Base-by-base conservation (phyloP, 2,888 invertebrate species). In the Phorcus lineatus region DNA sequence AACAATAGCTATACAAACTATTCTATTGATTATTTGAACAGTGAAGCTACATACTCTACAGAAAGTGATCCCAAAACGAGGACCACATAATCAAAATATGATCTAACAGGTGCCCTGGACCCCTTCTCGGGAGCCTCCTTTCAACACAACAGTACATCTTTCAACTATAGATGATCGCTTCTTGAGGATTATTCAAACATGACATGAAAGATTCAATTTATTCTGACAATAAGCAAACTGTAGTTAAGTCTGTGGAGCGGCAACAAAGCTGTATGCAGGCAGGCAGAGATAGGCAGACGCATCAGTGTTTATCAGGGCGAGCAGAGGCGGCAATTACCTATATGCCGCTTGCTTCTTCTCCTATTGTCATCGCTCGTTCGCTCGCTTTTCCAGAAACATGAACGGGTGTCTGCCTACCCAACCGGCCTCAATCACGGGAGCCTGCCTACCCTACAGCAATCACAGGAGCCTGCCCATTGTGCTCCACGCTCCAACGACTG, bases 121-220 rank as follows among this genome's bases (percentile, higher is more conserved):
- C 47, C 47, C 62, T n/a, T 17, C 62, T 24, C 16, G 16, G 28
- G 62, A 62, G 62, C 62, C 62, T 62, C 62, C 24, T 31, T 62
- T 31, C 17, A 28, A 16, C 62, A 28, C 62, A 62, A 62, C 62
- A 62, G 62, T 24, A 62, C 62, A 62, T 62, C 28, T 62, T 31
- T 31, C 62, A 62, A 28, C 62, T 11, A 62, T 62, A 62, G 62
- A 62, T 62, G 62, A 62, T 62, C 62, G 28, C 28, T 62, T 62
- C 62, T 62, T 31, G 62, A 3, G 62, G 62, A 62, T 62, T 62
- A 62, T 62, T 62, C 62, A 62, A 62, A 62, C 62, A 62, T 24
- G 62, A 62, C 62, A 62, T 62, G 62, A 62, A 62, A 62, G 62
- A 62, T 62, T 62, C 62, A 62, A 62, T 62, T 62, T 62, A 62